A percentile compares a stretch with the other conserved stretches of the same genome.
Conservation (phyloP, 2,888 invertebrate species). For the Cheilosia urbana region DNA sequence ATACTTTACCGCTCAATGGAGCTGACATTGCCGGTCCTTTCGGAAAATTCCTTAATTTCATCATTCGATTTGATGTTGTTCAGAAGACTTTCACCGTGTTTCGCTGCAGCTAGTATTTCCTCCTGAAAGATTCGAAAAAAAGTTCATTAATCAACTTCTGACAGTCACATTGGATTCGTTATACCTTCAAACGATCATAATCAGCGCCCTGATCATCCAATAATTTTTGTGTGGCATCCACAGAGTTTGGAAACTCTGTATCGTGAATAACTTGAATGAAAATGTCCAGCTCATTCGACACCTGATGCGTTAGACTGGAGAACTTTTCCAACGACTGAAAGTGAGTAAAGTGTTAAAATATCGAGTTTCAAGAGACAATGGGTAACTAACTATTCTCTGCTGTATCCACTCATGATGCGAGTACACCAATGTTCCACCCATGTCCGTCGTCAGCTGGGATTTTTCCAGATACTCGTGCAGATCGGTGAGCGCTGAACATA, state of each 20-base stretch:
- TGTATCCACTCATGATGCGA: conserved; percentile 98
- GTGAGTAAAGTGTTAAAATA: conserved; percentile 57
- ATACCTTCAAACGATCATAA: conserved; percentile 84
- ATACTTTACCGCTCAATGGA: conserved; percentile 92
- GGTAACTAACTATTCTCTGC: conserved; percentile 93
- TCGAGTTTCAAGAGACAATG: not conserved
- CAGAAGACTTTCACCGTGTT: conserved; percentile 94
- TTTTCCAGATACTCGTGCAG: conserved; percentile 93
- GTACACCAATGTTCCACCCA: conserved; percentile 95
- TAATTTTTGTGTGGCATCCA: conserved; percentile 93
- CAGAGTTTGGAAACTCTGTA: conserved; percentile 97
- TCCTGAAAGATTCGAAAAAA: conserved; percentile 84
- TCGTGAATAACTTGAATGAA: conserved; percentile 95
- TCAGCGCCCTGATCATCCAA: conserved; percentile 92
- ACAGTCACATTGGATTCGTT: not conserved
- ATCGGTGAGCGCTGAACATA: conserved; percentile 93
- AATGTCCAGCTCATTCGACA: conserved; percentile 92
- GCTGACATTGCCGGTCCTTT: conserved; percentile 93
- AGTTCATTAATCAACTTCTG: conserved; percentile 18
- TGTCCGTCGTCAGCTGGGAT: conserved; percentile 93
- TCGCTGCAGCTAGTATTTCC: conserved; percentile 93
- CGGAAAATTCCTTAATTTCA: conserved; percentile 86
- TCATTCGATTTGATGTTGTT: conserved; percentile 88
- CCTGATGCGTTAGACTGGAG: conserved; percentile 94
- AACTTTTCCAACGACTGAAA: conserved; percentile 96